Evolutionary conservation across 2,888 invertebrate genomes (phyloP).

Genomic region (Panopea generosa): DNA sequence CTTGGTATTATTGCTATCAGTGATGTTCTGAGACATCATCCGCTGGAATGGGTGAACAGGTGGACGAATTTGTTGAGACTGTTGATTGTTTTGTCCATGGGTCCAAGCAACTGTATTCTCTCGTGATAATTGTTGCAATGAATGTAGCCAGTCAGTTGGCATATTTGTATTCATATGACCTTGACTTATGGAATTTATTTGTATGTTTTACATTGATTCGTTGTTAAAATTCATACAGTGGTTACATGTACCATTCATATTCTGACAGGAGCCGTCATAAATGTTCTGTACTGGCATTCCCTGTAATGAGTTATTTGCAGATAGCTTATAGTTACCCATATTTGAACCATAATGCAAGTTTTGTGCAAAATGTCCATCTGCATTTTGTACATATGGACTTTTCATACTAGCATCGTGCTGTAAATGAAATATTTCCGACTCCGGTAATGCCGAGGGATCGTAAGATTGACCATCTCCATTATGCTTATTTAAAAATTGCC

Average conservation of each 20-base stretch:
- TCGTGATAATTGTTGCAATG: conserved; percentile 39
- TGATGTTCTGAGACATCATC: conserved; percentile 16
- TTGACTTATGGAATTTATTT: conserved; percentile 63
- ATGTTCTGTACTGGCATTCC: conserved; percentile 48
- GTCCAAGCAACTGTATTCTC: conserved; percentile 62
- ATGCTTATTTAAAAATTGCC: conserved; percentile 90
- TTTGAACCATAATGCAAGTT: conserved; percentile 57
- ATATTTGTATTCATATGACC: conserved; percentile 6
- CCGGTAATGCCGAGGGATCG: conserved; percentile 59
- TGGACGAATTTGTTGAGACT: conserved; percentile 35
- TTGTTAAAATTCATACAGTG: conserved; percentile 8
- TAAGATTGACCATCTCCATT: conserved; percentile 67
- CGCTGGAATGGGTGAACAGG: conserved; percentile 22
- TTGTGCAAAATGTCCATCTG: conserved; percentile 42
- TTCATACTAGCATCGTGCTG: conserved; percentile 51
- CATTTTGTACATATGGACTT: conserved; percentile 31
- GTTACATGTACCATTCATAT: conserved; percentile 31
- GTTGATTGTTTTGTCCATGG: conserved; percentile 55
- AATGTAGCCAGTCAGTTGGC: conserved; percentile 15
- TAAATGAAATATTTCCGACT: conserved; percentile 58
- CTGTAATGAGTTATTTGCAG: conserved; percentile 51
- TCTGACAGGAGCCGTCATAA: conserved; percentile 33
- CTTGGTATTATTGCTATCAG: conserved; percentile 42
- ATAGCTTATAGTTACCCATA: conserved; percentile 54
- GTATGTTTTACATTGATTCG: conserved; percentile 36